These are phyloP conservation scores for Dicroscelio sp. DNA, from an alignment of 2,888 invertebrate species.

Conservation along the genomic window DNA sequence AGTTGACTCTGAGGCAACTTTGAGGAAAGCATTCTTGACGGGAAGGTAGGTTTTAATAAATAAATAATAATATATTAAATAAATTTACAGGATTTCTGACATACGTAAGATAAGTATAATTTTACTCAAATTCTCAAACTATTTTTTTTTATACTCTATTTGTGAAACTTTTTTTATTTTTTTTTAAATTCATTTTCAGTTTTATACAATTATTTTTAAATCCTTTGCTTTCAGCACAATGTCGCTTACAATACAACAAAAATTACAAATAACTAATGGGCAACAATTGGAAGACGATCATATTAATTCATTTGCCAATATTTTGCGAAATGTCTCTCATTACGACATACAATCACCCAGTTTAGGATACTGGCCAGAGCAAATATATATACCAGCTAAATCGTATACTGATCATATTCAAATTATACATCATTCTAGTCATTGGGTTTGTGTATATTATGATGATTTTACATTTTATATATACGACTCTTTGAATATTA, in stretches of 20 bases:
- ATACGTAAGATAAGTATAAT: too few species aligned
- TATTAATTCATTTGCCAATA: not conserved
- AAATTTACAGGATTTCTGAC: too few species aligned
- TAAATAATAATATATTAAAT: too few species aligned
- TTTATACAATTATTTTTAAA: not conserved
- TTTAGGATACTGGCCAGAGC: not conserved
- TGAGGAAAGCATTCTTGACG: too few species aligned
- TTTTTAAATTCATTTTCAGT: too few species aligned
- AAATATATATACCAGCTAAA: not conserved
- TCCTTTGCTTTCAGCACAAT: not conserved
- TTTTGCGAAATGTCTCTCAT: not conserved
- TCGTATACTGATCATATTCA: not conserved
- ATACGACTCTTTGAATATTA: not conserved
- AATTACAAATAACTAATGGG: not conserved
- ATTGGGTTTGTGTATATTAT: not conserved
- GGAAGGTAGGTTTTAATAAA: too few species aligned
- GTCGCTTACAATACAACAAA: too few species aligned
- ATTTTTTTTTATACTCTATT: too few species aligned
- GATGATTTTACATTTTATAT: not conserved
- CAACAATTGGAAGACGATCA: not conserved
- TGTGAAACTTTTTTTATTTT: too few species aligned
- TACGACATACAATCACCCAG: not conserved
- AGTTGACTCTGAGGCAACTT: too few species aligned
- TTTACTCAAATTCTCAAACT: too few species aligned
- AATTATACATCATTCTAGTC: not conserved